Evolutionary conservation across 37 sponge, comb jelly and placozoan species (phyloP), one percentile per base, ranked within the genome.

Genomic region (Hexactinellida sp.): DNA sequence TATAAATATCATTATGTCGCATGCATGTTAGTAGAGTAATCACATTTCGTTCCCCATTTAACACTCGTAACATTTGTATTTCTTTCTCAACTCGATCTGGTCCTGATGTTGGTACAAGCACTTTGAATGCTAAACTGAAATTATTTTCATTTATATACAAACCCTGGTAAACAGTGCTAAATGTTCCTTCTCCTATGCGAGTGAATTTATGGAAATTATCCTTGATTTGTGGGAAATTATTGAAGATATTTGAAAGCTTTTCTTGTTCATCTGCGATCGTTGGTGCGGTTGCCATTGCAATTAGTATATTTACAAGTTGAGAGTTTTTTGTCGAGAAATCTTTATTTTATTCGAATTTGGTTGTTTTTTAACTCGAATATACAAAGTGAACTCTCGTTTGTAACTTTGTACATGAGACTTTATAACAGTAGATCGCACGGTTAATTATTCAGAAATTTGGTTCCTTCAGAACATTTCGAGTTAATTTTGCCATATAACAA

Each of bases 61-160:
- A 23, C 7, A 87, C 55, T 55, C 93, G 87, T 19, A 97, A 86
- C 54, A 89, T 93, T 34, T 87, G 54, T 37, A 97, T 84, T 86
- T 97, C 95, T 85, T 97, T 97, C 54, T 91, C 92, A 24, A 97
- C 91, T 51, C 98, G 39, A 36, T 86, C 55, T 21, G 94, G 86
- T 28, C 92, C 85, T 9, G 93, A 94, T 37, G 94, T 94, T 25
- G 95, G 98, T n/a, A 94, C 88, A 37, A 97, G 84, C 38, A 95
- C 91, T 88, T 97, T 97, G 51, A 97, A 82, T 13, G 98, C 98
- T 82, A 90, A 90, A n/a, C 55, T 63, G 76, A 63, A 63, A n/a
- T 63, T 63, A 63, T 63, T 63, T 23, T 63, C 84, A 83, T 39
- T 39, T 9, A 55, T 38, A 47, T 85, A 38, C 83, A 76, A 71